Evolutionary conservation across 2,888 invertebrate genomes (phyloP).

Genomic region (Dynastes hyllus): DNA sequence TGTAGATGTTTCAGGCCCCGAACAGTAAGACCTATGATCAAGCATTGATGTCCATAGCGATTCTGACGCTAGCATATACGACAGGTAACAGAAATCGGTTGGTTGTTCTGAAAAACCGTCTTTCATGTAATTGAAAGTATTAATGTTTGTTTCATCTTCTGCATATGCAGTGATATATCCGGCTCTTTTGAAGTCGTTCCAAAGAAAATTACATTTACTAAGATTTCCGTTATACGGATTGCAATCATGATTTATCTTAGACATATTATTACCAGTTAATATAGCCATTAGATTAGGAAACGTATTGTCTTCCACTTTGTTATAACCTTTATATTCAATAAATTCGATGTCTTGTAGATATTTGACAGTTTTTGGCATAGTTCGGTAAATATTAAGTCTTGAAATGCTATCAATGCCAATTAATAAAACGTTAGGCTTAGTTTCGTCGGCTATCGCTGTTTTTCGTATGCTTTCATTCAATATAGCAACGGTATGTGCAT

Average conservation of each 20-base stretch:
- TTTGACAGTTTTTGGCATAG: constrained; percentile 81
- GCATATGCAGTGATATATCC: constrained; percentile 87
- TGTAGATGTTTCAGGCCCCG: constrained; percentile 77
- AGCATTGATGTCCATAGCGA: constrained; percentile 63
- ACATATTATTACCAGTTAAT: constrained; percentile 77
- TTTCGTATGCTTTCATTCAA: constrained; percentile 72
- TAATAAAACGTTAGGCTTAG: constrained; percentile 79
- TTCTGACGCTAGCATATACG: constrained; percentile 83
- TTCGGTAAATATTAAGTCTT: constrained; percentile 82
- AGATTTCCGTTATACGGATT: constrained; percentile 73
- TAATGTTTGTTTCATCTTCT: constrained; percentile 83
- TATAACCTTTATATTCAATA: constrained; percentile 67
- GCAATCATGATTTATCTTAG: constrained; percentile 72
- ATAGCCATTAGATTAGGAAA: constrained; percentile 92
- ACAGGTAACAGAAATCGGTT: constrained; percentile 87
- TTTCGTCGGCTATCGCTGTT: constrained; percentile 60
- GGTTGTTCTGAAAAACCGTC: constrained; percentile 83
- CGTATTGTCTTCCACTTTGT: constrained; percentile 89
- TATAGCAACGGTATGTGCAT: constrained; percentile 74
- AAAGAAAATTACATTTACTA: constrained; percentile 84
- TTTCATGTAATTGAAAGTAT: constrained; percentile 85
- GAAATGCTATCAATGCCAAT: constrained; percentile 92
- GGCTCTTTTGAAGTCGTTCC: constrained; percentile 81
- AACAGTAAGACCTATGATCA: constrained; percentile 70
- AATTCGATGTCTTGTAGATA: constrained; percentile 76